Conservation (phyloP, 2,888 invertebrate species). For the Allacma fusca region DNA sequence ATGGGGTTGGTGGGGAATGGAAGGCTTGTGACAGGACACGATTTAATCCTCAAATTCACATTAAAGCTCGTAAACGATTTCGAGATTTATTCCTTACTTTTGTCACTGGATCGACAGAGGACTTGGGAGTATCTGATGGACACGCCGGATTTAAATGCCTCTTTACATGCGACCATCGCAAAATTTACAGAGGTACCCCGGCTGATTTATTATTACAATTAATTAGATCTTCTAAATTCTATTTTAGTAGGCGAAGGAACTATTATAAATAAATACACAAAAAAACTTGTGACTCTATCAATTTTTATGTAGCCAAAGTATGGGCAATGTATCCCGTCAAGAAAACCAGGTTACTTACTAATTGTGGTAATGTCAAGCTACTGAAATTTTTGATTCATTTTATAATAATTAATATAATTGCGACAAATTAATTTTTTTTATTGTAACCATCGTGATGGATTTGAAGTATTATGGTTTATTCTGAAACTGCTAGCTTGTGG, state of each 20-base stretch:
- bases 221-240: not conserved
- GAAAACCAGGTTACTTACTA: no score
- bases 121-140: not conserved
- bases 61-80: not conserved
- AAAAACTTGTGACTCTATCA: no score
- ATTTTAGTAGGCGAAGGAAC: not conserved
- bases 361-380: no score
- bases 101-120: constrained; percentile 10
- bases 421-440: no score
- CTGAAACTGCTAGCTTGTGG: constrained; percentile 34
- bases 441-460: no score
- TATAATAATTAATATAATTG: no score
- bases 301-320: no score
- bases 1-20: constrained; percentile 37
- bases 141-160: constrained; percentile 20
- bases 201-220: not conserved
- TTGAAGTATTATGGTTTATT: no score
- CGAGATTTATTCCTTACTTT: constrained; percentile 24
- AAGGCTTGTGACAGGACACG: constrained; percentile 5
- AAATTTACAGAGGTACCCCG: not conserved
- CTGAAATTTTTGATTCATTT: no score
- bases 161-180: not conserved
- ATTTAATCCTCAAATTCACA: not conserved
- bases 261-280: no score
- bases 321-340: no score